Percentiles rank a stretch among this genome's conserved stretches.
phyloP scores from a whole-genome alignment of 1,140 invertebrate genomes.

The Procambarus virginalis region DNA sequence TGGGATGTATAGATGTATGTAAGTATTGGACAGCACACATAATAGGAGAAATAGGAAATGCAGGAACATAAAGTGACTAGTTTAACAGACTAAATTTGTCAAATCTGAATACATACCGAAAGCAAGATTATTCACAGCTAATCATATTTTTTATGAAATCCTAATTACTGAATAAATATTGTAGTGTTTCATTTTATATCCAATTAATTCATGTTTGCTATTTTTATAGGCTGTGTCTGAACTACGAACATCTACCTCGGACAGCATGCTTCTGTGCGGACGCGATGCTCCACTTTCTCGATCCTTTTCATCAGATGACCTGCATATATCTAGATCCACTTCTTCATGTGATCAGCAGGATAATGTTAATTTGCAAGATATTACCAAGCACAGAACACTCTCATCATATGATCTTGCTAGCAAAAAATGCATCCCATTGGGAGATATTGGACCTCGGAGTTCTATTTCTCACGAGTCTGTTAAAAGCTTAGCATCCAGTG shows the following conservation, averaged over 20 bases:
- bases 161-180: too few relatives aligned
- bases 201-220: background rate
- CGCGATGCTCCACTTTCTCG: constrained; percentile 33
- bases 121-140: too few relatives aligned
- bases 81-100: too few relatives aligned
- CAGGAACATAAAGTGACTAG: too few relatives aligned
- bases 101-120: too few relatives aligned
- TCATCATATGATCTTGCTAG: constrained; percentile 40
- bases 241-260: constrained; percentile 38
- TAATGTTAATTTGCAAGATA: constrained; percentile 4
- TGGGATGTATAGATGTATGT: too few relatives aligned
- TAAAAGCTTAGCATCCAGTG: constrained; percentile 19
- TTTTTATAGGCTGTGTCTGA: constrained; percentile 1
- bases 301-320: constrained; percentile 44
- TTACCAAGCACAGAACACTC: constrained; percentile 25
- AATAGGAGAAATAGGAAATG: too few relatives aligned
- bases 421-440: constrained; percentile 9
- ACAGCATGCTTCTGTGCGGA: constrained; percentile 47
- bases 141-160: too few relatives aligned
- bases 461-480: constrained; percentile 12
- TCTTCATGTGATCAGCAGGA: constrained; percentile 20
- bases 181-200: background rate
- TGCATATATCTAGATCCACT: constrained; percentile 8
- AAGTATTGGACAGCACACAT: too few relatives aligned
- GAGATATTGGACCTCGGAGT: background rate